A percentile compares a stretch with the other conserved stretches of the same genome.
Evolutionary conservation across 1,140 invertebrate genomes (phyloP).

Genomic region (Philopotamus ludificatus): DNA sequence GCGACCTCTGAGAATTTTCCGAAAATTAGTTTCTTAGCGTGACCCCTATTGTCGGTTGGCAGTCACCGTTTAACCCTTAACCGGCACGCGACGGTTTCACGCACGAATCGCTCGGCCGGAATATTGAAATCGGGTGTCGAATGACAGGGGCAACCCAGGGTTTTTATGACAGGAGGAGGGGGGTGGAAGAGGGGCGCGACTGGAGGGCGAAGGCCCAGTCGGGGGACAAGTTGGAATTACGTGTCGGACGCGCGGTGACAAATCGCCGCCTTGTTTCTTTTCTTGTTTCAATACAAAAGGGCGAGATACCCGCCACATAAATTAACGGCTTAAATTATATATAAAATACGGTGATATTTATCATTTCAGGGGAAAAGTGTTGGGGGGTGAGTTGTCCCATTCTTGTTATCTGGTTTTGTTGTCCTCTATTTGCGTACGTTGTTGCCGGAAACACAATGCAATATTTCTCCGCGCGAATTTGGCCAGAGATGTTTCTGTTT

Average conservation of each 20-base stretch:
- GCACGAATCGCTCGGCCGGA: constrained; percentile 4
- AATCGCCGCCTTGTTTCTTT: not conserved
- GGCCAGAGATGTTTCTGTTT: too few species aligned
- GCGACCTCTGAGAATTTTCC: too few species aligned
- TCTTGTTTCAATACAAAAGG: not conserved
- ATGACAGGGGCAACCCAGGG: not conserved
- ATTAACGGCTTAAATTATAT: not conserved
- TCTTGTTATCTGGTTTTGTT: too few species aligned
- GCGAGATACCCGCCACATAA: not conserved
- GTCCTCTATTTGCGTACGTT: too few species aligned
- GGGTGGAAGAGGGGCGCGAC: not conserved
- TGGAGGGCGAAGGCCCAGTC: not conserved
- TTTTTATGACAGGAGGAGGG: not conserved
- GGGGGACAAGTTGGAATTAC: not conserved
- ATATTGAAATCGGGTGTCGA: constrained; percentile 4
- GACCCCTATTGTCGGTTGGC: too few species aligned
- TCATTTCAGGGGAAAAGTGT: too few species aligned
- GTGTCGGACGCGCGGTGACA: not conserved
- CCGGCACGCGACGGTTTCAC: constrained; percentile 2
- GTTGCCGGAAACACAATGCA: too few species aligned
- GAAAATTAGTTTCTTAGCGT: too few species aligned
- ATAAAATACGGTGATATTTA: too few species aligned
- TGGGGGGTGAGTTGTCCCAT: too few species aligned
- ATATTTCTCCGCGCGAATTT: too few species aligned
- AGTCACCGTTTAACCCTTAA: not conserved